Percentiles rank a stretch among this genome's conserved stretches.
Evolutionary conservation across 2,113 vertebrate genomes (phyloP).

Genomic region (Tinamus guttatus): DNA sequence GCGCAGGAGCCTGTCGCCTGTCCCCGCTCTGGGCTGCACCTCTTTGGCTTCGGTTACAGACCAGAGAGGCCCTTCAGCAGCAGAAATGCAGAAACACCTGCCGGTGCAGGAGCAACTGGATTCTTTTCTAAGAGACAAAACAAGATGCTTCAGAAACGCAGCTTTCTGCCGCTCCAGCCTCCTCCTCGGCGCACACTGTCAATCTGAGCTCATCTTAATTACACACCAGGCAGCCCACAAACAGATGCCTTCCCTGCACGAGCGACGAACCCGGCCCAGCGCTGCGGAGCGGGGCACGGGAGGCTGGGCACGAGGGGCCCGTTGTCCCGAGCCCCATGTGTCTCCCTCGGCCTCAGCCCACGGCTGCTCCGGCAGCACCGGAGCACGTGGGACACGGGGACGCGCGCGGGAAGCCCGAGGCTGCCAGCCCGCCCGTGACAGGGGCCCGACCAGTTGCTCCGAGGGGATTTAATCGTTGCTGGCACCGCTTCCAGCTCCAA

Average conservation of each 20-base stretch:
- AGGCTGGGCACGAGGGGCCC: neutral
- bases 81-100: neutral
- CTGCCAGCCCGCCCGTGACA: neutral
- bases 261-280: neutral
- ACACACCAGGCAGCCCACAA: slow-evolving; percentile 36
- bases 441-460: slow-evolving; percentile 3
- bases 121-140: neutral
- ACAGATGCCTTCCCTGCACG: slow-evolving; percentile 39
- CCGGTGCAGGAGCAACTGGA: neutral
- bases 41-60: neutral
- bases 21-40: neutral
- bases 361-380: neutral
- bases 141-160: neutral
- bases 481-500: slow-evolving; percentile 29
- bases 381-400: neutral
- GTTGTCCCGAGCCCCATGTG: neutral
- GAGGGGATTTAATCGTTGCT: slow-evolving; percentile 19
- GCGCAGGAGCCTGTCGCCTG: neutral
- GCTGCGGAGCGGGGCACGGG: neutral
- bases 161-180: neutral
- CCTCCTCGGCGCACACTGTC: neutral
- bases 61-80: neutral
- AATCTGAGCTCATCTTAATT: slow-evolving; percentile 38
- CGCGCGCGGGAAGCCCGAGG: neutral
- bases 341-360: neutral